Evolutionary conservation across 2,113 vertebrate genomes (phyloP).

Genomic region (Semicossyphus pulcher): DNA sequence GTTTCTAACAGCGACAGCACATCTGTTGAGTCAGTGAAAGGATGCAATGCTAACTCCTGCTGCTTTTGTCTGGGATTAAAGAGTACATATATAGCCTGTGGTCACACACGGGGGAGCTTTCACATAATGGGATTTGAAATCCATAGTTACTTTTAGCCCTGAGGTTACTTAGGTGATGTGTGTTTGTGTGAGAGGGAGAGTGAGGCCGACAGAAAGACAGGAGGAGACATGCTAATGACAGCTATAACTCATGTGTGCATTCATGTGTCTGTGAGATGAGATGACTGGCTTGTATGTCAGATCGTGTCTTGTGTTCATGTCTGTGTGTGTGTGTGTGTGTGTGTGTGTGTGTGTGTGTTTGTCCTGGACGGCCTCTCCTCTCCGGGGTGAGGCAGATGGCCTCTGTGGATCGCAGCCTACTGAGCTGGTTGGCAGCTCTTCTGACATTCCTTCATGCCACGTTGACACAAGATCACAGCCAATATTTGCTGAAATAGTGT

Average conservation of each 20-base stretch:
- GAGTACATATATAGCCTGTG: slow-evolving; percentile 64
- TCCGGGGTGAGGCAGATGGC: slow-evolving; percentile 67
- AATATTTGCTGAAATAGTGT: slow-evolving; percentile 59
- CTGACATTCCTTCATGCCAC: slow-evolving; percentile 71
- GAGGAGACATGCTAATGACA: slow-evolving; percentile 8
- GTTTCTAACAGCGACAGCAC: slow-evolving; percentile 21
- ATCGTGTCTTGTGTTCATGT: slow-evolving; percentile 10
- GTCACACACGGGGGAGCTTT: slow-evolving; percentile 57
- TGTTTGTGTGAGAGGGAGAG: slow-evolving; percentile 3
- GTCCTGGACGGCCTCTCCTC: slow-evolving; percentile 38
- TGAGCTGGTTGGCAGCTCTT: slow-evolving; percentile 72
- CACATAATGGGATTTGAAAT: slow-evolving; percentile 75
- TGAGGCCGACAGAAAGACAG: background rate
- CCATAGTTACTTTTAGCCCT: slow-evolving; percentile 67
- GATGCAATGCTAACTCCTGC: slow-evolving; percentile 42
- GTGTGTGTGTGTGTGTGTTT: slow-evolving; percentile 36
- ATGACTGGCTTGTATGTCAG: background rate
- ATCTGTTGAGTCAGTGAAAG: slow-evolving; percentile 47
- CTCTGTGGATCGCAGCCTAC: slow-evolving; percentile 61
- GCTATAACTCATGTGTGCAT: slow-evolving; percentile 24
- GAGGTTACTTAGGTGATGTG: slow-evolving; percentile 37
- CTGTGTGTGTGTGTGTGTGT: slow-evolving; percentile 3
- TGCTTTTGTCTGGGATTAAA: slow-evolving; percentile 70
- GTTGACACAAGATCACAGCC: slow-evolving; percentile 64
- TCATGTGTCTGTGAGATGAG: slow-evolving; percentile 23